A percentile compares a stretch with the other conserved stretches of the same genome.
phyloP scores from a whole-genome alignment of 2,113 vertebrate species.

The Microtus pennsylvanicus region DNA sequence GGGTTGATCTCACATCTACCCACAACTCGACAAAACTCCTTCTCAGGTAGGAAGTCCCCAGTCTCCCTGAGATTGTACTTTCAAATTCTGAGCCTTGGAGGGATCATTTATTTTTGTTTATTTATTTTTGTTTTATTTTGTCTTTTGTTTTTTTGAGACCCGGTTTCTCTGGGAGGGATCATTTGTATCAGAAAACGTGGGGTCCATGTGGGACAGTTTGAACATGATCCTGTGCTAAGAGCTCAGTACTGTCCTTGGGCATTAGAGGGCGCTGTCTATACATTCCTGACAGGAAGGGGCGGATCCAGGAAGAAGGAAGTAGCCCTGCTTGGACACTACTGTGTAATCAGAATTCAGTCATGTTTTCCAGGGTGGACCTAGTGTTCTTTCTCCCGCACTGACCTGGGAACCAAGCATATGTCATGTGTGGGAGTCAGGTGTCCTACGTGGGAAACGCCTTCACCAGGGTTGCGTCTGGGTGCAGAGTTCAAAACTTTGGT shows the following conservation, averaged over 20 bases:
- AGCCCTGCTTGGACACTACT: not conserved
- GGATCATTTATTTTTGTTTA: too few relatives aligned
- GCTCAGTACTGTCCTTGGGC: not conserved
- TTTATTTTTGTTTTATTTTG: too few relatives aligned
- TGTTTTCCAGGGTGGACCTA: not conserved
- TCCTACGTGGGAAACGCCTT: not conserved
- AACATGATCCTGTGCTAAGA: not conserved
- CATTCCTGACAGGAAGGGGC: not conserved
- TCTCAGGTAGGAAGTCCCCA: not conserved
- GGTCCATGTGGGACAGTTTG: rapidly evolving
- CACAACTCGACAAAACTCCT: not conserved
- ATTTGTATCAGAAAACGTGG: not conserved
- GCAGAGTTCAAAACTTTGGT: not conserved
- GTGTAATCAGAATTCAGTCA: not conserved
- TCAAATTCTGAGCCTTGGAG: not conserved
- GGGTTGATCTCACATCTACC: not conserved
- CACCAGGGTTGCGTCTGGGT: not conserved
- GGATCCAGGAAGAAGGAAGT: conserved; percentile 63
- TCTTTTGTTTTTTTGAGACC: too few relatives aligned
- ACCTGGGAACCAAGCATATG: not conserved
- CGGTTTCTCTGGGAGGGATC: too few relatives aligned
- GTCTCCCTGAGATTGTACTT: too few relatives aligned
- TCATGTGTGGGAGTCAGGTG: not conserved
- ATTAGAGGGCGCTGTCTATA: conserved; percentile 33
- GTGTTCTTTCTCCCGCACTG: not conserved